Evolutionary conservation across 2,797 vertebrate genomes (phyloP), one percentile per base, ranked within the genome.

Genomic region (Muscicapa striata): DNA sequence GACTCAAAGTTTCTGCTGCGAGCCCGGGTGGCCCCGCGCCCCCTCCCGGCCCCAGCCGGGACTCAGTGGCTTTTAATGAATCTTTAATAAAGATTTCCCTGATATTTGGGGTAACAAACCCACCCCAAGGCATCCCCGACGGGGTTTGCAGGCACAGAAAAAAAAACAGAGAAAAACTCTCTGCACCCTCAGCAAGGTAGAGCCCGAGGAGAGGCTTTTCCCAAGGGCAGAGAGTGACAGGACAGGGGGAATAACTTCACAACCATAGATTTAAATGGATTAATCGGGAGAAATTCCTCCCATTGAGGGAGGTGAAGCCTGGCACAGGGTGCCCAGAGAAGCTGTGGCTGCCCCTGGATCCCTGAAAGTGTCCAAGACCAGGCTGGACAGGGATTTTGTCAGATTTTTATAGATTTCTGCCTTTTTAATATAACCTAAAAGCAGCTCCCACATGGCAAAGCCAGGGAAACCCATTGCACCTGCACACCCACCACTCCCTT

Each of bases 381-480:
- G 45, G 27, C 3, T 43, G 36, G 43, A 27, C 2, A 1, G 15
- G 18, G 12, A 0, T 67, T 8, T 3, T 0, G 6, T 1, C 0
- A 5, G 2, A 6, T 61, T 90, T 66, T 63, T 61, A 3, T 0
- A 7, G 21, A 19, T 29, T 20, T 55, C 12, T 67, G 62, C 20
- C 36, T 59, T 52, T 57, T 57, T 5, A 16, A 32, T 3, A 12
- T 0, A 32, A 2, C 14, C 34, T 21, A 7, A n/a, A 69, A 90
- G 45, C 69, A 54, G 9, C 30, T 13, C 40, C 8, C 0, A 3
- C 0, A 3, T 0, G 26, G 41, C 36, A 11, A 26, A 20, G 5
- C 2, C 27, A 0, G 2, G 10, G 17, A 34, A 61, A 5, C 10
- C 46, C 45, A 6, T 16, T 0, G 0, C 14, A 36, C 9, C 55